Evolutionary conservation across 2,797 vertebrate species (phyloP).

Genomic region (Limnodromus scolopaceus): DNA sequence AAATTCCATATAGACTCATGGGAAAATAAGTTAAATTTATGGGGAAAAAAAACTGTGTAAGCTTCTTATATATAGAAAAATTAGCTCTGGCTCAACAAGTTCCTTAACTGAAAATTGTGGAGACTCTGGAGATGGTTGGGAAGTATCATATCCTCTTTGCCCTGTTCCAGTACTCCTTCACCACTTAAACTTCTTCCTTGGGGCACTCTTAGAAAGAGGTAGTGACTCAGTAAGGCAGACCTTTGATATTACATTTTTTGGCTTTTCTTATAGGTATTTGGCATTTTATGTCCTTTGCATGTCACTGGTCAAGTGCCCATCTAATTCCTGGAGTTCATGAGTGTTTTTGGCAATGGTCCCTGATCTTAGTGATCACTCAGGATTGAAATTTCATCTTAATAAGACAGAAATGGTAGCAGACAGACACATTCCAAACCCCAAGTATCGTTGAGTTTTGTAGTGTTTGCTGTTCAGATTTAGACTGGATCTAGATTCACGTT

Average conservation of each 20-base stretch:
- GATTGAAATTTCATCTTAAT: not conserved
- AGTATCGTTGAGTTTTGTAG: not conserved
- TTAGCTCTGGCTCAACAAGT: not conserved
- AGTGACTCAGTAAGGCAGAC: not conserved
- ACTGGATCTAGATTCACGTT: not conserved
- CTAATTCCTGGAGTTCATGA: not conserved
- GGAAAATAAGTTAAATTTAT: not conserved
- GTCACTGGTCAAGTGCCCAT: rapidly evolving
- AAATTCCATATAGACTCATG: not conserved
- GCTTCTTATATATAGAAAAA: not conserved
- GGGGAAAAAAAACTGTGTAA: not conserved
- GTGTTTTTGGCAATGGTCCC: not conserved
- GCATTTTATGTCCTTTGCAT: not conserved
- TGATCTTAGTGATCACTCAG: not conserved
- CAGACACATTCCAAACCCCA: not conserved
- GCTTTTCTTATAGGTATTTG: not conserved
- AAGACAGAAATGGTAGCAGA: not conserved
- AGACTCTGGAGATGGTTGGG: rapidly evolving
- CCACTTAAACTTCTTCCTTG: not conserved
- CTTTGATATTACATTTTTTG: not conserved
- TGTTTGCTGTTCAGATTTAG: not conserved
- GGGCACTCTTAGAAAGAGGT: not conserved
- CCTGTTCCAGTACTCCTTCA: not conserved
- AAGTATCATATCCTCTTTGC: not conserved
- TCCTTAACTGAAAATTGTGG: not conserved